Evolutionary conservation across 1,140 invertebrate genomes (phyloP), one percentile per base, ranked within the genome.

Genomic region (Conopomorpha cramerella): DNA sequence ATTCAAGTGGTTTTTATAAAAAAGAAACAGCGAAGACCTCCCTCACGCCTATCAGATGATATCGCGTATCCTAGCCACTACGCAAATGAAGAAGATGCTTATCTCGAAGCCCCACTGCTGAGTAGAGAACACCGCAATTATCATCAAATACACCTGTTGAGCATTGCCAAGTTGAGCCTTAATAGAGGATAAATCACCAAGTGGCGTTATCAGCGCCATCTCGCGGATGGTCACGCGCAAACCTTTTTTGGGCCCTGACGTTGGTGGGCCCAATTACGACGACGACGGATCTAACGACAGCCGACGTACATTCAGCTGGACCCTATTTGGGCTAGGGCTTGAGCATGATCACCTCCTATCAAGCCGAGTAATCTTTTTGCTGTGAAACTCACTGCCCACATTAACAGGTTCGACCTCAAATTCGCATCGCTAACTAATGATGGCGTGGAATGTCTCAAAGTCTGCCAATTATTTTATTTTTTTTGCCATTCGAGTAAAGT

Each of bases 31-130:
- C n/a, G n/a, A n/a, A n/a, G n/a, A n/a, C n/a, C n/a, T n/a, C 35
- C 16, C 28, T 13, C 8, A 15, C 17, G 32, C 11, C 31, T 32
- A 18, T 41, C 18, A 43, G 40, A 46, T 46, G 38, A 30, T 32
- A 47, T 47, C 48, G 45, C 49, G 46, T 31, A 39, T 39, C 46
- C 45, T 40, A 52, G 43, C 44, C 46, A 38, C 6, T 17, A 49
- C 49, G 49, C 49, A 55, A 55, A 59, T 46, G 51, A 38, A 37
- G 39, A 31, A 39, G 51, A 59, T 62, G 45, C 43, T 54, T 63
- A 67, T 67, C 63, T 63, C 49, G 57, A 54, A 38, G 47, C 50
- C 51, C 45, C 49, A 50, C 54, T 49, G 45, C 27, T 25, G 19
- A 45, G 43, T 45, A 46, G 45, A 49, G 45, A 51, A 57, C 41